These are phyloP conservation scores for Littorina saxatilis DNA, from an alignment of 1,140 invertebrate genomes.

Conservation along the genomic window DNA sequence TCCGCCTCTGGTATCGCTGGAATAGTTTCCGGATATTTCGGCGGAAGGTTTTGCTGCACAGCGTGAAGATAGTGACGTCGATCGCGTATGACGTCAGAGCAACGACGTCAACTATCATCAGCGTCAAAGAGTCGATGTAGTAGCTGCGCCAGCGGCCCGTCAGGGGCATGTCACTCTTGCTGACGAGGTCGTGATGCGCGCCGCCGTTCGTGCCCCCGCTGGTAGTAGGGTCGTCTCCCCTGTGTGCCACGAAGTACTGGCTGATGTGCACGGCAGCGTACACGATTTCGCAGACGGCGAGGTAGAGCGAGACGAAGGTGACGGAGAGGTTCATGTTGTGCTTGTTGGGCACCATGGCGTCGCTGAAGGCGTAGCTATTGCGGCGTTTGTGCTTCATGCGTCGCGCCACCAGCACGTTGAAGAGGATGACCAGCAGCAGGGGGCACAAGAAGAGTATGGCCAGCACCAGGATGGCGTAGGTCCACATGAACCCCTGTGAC, in stretches of 20 bases:
- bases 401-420: constrained; percentile 23
- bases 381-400: neutral
- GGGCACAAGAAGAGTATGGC: constrained; percentile 33
- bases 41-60: constrained; percentile 37
- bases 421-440: constrained; percentile 21
- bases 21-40: neutral
- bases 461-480: constrained; percentile 36
- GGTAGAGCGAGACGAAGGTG: constrained; percentile 34
- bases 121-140: constrained; percentile 19
- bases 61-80: constrained; percentile 31
- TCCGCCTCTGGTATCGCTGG: constrained; percentile 27
- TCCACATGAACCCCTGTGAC: constrained; percentile 31
- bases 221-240: neutral
- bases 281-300: constrained; percentile 36
- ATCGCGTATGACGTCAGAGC: constrained; percentile 36
- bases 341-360: constrained; percentile 29
- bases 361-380: constrained; percentile 33
- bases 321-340: constrained; percentile 37
- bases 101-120: constrained; percentile 28
- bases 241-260: constrained; percentile 33
- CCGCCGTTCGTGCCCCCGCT: too few relatives aligned
- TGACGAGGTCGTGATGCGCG: too few relatives aligned
- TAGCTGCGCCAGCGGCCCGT: constrained; percentile 35
- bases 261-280: constrained; percentile 35
- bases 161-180: constrained; percentile 5